Conservation (phyloP, 2,113 vertebrate genomes). For the Hymenochirus boettgeri region DNA sequence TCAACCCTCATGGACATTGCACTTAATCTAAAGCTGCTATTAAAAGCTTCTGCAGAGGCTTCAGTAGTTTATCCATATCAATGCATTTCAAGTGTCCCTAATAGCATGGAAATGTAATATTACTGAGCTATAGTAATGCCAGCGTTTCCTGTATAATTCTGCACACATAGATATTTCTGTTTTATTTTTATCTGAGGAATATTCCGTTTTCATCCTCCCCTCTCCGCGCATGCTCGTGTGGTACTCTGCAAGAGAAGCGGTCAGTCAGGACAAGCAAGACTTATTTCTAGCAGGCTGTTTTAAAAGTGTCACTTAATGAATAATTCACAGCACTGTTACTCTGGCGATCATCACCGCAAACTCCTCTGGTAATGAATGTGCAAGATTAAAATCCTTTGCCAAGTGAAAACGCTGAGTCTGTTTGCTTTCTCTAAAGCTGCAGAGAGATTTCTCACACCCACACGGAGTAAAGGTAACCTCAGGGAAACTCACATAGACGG, state of each 20-base stretch:
- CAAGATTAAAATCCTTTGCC: constrained; percentile 26
- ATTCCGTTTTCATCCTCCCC: background rate
- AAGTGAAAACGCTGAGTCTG: constrained; percentile 4
- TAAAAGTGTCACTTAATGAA: constrained; percentile 41
- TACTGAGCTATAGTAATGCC: constrained; percentile 1
- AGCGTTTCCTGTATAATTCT: background rate
- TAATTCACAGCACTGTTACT: constrained; percentile 34
- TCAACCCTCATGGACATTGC: too few species aligned
- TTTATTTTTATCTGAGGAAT: background rate
- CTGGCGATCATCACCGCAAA: constrained; percentile 25
- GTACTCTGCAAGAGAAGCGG: constrained; percentile 3
- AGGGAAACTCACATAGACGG: too few species aligned
- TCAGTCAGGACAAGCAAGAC: constrained; percentile 21
- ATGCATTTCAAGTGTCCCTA: too few species aligned
- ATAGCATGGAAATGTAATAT: too few species aligned
- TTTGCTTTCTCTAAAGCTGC: background rate
- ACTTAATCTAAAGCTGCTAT: too few species aligned
- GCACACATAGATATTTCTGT: background rate
- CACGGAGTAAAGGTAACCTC: background rate
- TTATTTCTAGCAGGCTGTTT: constrained; percentile 29
- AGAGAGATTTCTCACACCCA: constrained; percentile 3
- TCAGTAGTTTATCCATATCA: too few species aligned
- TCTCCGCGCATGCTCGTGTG: background rate
- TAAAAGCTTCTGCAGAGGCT: too few species aligned
- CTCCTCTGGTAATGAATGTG: constrained; percentile 31